Evolutionary conservation across 2,888 invertebrate genomes (phyloP), one percentile per base, ranked within the genome.

Genomic region (Lydus trimaculatus): DNA sequence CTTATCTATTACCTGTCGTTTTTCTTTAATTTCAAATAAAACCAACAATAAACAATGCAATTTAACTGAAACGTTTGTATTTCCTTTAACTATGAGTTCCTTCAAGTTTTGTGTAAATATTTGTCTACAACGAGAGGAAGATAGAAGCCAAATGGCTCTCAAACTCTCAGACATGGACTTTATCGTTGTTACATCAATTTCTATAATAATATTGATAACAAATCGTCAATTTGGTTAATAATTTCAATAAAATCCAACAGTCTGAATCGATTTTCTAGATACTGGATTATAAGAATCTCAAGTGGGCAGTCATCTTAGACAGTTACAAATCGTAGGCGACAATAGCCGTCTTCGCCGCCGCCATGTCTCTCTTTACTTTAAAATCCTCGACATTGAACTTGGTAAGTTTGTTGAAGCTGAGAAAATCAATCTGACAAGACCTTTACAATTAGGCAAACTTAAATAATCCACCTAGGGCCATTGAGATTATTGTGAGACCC

Each of bases 41-140:
- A 52, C 23, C 4, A 48, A 48, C 48, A 39, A 39, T 43, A 17
- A 43, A n/a, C 15, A 43, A 17, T 2, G 4, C 1, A 15, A 56
- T 25, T 56, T 25, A 56, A 56, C 48, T 20, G 48, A 20, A 48
- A 61, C 64, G 67, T 70, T 69, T 71, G 65, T 71, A 71, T 73
- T 75, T 75, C 71, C 71, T 66, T 73, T 66, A 72, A 73, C 70
- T 73, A 67, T 52, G 68, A 75, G 65, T 75, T 75, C 73, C 73
- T 63, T 69, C 31, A 69, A 69, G 76, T 71, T 76, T 75, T 72
- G 68, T 71, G 70, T 73, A 76, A 76, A 76, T 75, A 76, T 76
- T 76, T 73, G 70, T 64, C 63, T 66, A 73, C 4, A 23, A 20
- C 20, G 23, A 25, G 56, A 56, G 13, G 13, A 25, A 56, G 5